Evolutionary conservation across 23 tunicate species (phyloP).

Genomic region (Clavelina lepadiformis): DNA sequence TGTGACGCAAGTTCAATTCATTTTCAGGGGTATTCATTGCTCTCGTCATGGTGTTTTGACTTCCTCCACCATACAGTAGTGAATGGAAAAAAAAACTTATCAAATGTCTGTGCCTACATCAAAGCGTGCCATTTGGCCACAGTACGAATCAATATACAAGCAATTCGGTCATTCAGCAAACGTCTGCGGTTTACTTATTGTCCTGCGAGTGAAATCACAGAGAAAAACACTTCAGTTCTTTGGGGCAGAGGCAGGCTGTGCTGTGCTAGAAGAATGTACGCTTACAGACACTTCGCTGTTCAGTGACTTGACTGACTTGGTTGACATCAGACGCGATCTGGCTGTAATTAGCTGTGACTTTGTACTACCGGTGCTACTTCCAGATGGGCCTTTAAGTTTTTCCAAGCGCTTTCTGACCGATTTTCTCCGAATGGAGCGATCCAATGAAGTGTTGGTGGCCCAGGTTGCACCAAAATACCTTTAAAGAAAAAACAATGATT

Average conservation of each 20-base stretch:
- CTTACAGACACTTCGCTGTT: conserved; percentile 19
- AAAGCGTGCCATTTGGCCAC: no score
- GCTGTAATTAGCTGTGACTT: neutral
- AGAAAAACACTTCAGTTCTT: no score
- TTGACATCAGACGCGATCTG: conserved; percentile 9
- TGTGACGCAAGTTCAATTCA: no score
- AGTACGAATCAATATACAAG: no score
- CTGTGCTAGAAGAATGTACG: neutral
- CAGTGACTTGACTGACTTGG: conserved; percentile 7
- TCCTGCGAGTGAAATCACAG: no score
- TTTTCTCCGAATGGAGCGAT: conserved; percentile 19
- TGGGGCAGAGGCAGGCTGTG: conserved; percentile 9
- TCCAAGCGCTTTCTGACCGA: conserved; percentile 12
- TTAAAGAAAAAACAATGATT: neutral
- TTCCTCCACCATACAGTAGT: no score
- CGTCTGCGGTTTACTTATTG: no score
- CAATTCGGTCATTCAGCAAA: no score
- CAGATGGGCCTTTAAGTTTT: conserved; percentile 11
- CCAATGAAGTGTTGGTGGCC: conserved; percentile 37
- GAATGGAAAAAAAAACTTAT: no score
- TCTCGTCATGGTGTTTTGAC: no score
- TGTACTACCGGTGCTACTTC: conserved; percentile 12
- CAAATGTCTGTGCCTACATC: no score
- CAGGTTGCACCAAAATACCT: conserved; percentile 26
- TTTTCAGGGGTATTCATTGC: no score